Conservation (phyloP, 2,888 invertebrate genomes). For the Criorhina ranunculi region DNA sequence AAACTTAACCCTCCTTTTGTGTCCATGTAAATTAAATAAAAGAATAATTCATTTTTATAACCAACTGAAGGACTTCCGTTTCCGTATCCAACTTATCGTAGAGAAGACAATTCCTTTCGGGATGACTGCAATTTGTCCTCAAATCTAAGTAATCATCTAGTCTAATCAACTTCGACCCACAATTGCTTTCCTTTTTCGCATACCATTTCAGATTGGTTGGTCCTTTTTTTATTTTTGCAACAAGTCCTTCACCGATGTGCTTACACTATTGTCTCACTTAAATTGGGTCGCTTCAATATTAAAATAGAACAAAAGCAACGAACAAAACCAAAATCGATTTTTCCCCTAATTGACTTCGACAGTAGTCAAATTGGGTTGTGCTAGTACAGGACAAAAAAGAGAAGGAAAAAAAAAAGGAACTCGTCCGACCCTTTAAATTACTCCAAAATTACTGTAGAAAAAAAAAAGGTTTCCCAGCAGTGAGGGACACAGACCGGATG, state of each 20-base stretch:
- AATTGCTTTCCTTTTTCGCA: conserved; percentile 10
- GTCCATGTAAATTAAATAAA: not conserved
- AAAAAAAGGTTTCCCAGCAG: conserved; percentile 41
- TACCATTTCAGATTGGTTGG: conserved; percentile 9
- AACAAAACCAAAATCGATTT: conserved; percentile 56
- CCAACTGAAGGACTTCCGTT: conserved; percentile 15
- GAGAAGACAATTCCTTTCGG: conserved; percentile 4
- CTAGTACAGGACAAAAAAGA: conserved; percentile 15
- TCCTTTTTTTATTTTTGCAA: conserved; percentile 43
- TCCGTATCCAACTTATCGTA: not conserved
- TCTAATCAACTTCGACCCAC: conserved; percentile 56
- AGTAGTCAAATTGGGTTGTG: conserved; percentile 65
- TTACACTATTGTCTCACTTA: conserved; percentile 51
- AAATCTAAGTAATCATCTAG: conserved; percentile 49
- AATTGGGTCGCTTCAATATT: conserved; percentile 41
- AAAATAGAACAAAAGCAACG: conserved; percentile 37
- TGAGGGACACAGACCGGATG: conserved; percentile 34
- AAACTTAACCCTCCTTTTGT: not conserved
- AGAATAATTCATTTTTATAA: too few species aligned
- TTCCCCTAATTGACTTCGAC: conserved; percentile 65
- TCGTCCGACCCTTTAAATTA: conserved; percentile 63
- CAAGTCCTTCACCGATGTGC: conserved; percentile 43
- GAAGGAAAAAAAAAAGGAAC: conserved; percentile 40
- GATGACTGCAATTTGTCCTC: conserved; percentile 46
- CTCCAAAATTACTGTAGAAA: conserved; percentile 62